Base-by-base conservation (phyloP, 2,888 invertebrate genomes). In the Rhopalosiphum nymphaeae region DNA sequence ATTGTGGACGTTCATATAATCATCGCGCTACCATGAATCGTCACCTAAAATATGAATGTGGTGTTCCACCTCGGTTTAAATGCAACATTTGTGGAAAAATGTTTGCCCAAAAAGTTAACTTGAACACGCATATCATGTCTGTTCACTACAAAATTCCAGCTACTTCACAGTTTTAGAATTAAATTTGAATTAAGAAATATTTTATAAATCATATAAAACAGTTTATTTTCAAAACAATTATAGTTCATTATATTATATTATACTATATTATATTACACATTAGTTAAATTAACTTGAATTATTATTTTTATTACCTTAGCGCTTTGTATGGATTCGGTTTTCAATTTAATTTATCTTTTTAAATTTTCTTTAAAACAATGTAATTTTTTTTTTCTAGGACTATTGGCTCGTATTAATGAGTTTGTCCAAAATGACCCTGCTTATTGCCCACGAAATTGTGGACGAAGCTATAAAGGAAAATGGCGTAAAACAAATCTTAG, bases 381-480 rank as follows among this genome's bases (percentile, higher is more conserved):
- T 85, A 36, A 29, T 49, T 57, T 89, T 88, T 67, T 61, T 46
- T 93, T 89, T 46, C 26, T 92, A 94, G 94, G 42, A 46, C 53
- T 67, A 86, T 87, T 94, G 90, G 91, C 36, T 26, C 94, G 94
- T 21, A 67, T 94, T 29, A 91, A 90, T 25, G 94, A 94, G 26
- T 94, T 87, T 49, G 90, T 91, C 13, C 94, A 94, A 91, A 91
- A 87, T 42, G 94, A 94, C 36, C 94, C 94, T 1, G 94, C 94
- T 44, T 94, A 86, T 53, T 94, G 94, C 26, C 94, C 94, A n/a
- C 91, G 93, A 7, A 94, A 93, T 44, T 94, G 95, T 42, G 95
- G 95, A 94, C 97, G 98, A 95, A 97, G 98, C 95, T 95, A 95
- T 61, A 95, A 95, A 84, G 92, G 93, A 89, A 94, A 94, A 49